Base-by-base conservation (phyloP, 2,888 invertebrate genomes). In the Agonopterix subpropinquella region DNA sequence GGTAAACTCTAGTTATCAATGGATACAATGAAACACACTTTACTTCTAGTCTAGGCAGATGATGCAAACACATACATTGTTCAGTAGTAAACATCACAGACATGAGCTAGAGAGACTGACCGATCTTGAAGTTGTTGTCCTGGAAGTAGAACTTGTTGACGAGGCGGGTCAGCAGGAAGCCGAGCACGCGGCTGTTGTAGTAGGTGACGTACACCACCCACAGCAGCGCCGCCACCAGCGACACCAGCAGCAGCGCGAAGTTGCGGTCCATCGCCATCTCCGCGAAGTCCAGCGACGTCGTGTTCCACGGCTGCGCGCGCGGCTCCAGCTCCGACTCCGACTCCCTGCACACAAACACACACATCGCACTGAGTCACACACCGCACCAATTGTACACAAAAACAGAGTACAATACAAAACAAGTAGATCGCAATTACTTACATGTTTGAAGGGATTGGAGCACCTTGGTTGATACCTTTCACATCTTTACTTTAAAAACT, bases 171-270 rank as follows among this genome's bases (percentile, higher is more conserved):
- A 98, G 90, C 66, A 98, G 91, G 71, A 96, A 94, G 35, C 98
- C 98, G 60, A 97, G 91, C 3, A 98, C 92, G 54, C 98, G 91
- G 48, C 97, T 97, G 80, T 98, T 98, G 87, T 98, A 98, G 84
- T 96, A 98, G 0, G 96, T 95, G 67, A 97, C 95, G 83, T 98
- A 98, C 59, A 97, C 94, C 47, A 97, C 92, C 98, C 98, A 98
- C 41, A 93, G 90, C 70, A 96, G 94, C 15, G 95, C 95, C 54
- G 94, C 93, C 61, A 94, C 90, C 46, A 97, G 89, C 51, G 96
- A 96, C 64, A 93, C 93, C 18, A 97, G 89, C 58, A 96, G 89
- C 89, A 93, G 93, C 63, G 89, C 90, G 80, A 91, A 81, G 73
- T 94, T 95, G 64, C 93, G 92, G 81, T 96, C 95, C 91, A 86